Conservation (phyloP, 2,888 invertebrate genomes). For the Phrixothrix hirtus region DNA sequence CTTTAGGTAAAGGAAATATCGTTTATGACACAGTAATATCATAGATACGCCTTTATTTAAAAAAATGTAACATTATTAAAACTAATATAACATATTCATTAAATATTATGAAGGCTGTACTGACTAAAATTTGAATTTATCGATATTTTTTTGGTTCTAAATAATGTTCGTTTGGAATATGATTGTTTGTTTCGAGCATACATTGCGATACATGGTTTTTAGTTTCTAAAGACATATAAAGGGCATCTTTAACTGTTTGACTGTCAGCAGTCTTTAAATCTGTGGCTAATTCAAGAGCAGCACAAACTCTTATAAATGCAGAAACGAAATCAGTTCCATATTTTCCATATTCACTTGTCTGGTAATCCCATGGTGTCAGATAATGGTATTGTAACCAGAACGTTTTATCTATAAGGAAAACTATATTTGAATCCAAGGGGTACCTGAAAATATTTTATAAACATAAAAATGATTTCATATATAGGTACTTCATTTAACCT, state of each 20-base stretch:
- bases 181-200: constrained; percentile 52
- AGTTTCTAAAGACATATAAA: constrained; percentile 62
- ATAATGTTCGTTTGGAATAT: constrained; percentile 56
- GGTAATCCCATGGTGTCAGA: constrained; percentile 76
- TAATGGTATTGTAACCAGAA: constrained; percentile 86
- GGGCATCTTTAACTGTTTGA: constrained; percentile 64
- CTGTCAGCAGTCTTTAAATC: constrained; percentile 68
- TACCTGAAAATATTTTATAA: constrained; percentile 60
- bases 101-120: too few species aligned
- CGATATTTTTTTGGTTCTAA: constrained; percentile 38
- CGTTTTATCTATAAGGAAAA: constrained; percentile 74
- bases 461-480: too few species aligned
- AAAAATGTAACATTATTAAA: too few species aligned
- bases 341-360: constrained; percentile 78
- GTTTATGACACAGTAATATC: too few species aligned
- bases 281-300: constrained; percentile 68
- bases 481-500: too few species aligned
- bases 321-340: constrained; percentile 72
- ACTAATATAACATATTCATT: too few species aligned
- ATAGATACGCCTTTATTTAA: too few species aligned
- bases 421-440: constrained; percentile 72
- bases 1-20: too few species aligned
- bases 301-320: constrained; percentile 70
- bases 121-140: too few species aligned
- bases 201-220: constrained; percentile 63